phyloP scores from a whole-genome alignment of 2,797 vertebrate genomes.

The Lateolabrax maculatus region DNA sequence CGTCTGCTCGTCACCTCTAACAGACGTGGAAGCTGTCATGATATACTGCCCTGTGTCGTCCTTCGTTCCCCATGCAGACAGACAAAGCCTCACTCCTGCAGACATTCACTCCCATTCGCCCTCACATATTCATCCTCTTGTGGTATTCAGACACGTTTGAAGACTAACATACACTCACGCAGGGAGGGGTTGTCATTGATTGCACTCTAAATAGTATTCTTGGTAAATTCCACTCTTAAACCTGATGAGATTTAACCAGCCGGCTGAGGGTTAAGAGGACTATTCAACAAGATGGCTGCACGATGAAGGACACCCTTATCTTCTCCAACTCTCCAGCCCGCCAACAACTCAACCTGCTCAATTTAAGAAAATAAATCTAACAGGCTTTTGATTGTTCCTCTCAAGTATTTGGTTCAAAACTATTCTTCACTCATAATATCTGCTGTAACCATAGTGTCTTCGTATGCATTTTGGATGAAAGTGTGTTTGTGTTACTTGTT shows the following conservation, averaged over 20 bases:
- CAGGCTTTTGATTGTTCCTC: slow-evolving; percentile 62
- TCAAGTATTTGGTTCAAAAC: slow-evolving; percentile 62
- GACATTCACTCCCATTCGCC: slow-evolving; percentile 21
- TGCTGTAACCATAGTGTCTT: slow-evolving; percentile 51
- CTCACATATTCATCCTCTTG: slow-evolving; percentile 20
- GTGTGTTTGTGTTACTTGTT: slow-evolving; percentile 46
- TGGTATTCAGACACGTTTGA: slow-evolving; percentile 14
- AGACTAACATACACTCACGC: slow-evolving; percentile 38
- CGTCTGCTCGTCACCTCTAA: slow-evolving; percentile 17
- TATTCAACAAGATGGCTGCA: slow-evolving; percentile 30
- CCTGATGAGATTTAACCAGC: slow-evolving; percentile 33
- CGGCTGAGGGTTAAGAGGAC: slow-evolving; percentile 23
- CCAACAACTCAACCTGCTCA: slow-evolving; percentile 37
- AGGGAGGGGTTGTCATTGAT: slow-evolving; percentile 26
- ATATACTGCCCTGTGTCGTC: slow-evolving; percentile 12
- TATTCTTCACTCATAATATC: slow-evolving; percentile 13
- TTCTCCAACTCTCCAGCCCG: slow-evolving; percentile 8
- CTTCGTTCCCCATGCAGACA: slow-evolving; percentile 10
- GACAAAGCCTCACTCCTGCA: slow-evolving; percentile 34
- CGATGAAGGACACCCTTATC: slow-evolving; percentile 35
- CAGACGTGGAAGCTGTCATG: slow-evolving; percentile 40
- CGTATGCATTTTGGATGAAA: slow-evolving; percentile 26
- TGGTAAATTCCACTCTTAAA: slow-evolving; percentile 26
- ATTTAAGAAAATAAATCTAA: slow-evolving; percentile 2
- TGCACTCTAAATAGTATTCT: slow-evolving; percentile 30